A percentile compares a stretch with the other conserved stretches of the same genome.
These are phyloP conservation scores for Notolabrus celidotus DNA, from an alignment of 2,797 vertebrate species.

Conservation along the genomic window DNA sequence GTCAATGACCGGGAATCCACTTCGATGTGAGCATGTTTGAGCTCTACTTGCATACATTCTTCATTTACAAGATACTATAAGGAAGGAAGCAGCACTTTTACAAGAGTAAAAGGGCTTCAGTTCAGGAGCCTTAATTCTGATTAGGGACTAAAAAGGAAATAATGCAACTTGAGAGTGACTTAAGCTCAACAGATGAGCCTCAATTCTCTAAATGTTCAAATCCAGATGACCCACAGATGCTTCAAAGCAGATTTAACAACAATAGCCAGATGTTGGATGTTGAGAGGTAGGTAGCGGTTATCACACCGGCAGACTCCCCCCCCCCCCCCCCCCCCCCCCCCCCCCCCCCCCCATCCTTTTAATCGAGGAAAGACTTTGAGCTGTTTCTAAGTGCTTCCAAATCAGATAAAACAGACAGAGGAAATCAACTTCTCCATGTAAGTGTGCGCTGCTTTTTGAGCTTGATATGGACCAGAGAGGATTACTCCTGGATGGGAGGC, in stretches of 20 bases:
- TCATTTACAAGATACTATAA: slow-evolving; percentile 9
- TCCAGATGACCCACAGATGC: slow-evolving; percentile 79
- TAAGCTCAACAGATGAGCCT: slow-evolving; percentile 79
- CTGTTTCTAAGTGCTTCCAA: slow-evolving; percentile 80
- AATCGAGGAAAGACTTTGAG: slow-evolving; percentile 76
- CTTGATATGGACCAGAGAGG: slow-evolving; percentile 80
- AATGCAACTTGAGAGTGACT: slow-evolving; percentile 60
- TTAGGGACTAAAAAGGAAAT: slow-evolving; percentile 45
- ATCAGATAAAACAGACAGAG: slow-evolving; percentile 82
- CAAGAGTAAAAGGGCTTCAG: slow-evolving; percentile 36
- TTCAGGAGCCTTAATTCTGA: slow-evolving; percentile 47
- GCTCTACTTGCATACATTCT: neutral
- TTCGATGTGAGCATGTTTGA: neutral
- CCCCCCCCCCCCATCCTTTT: slow-evolving; percentile 54
- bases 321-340: slow-evolving; percentile 19
- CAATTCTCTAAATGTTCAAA: slow-evolving; percentile 80
- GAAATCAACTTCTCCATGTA: slow-evolving; percentile 80
- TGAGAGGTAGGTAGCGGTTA: slow-evolving; percentile 67
- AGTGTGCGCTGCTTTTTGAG: slow-evolving; percentile 73
- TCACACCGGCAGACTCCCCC: slow-evolving; percentile 59
- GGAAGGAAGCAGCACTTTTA: slow-evolving; percentile 2
- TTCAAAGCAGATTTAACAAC: slow-evolving; percentile 83
- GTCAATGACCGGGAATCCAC: slow-evolving; percentile 13
- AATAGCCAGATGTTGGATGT: slow-evolving; percentile 83
- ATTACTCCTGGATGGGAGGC: slow-evolving; percentile 77